Conservation (phyloP, 2,888 invertebrate species). For the Eristalis arbustorum region DNA sequence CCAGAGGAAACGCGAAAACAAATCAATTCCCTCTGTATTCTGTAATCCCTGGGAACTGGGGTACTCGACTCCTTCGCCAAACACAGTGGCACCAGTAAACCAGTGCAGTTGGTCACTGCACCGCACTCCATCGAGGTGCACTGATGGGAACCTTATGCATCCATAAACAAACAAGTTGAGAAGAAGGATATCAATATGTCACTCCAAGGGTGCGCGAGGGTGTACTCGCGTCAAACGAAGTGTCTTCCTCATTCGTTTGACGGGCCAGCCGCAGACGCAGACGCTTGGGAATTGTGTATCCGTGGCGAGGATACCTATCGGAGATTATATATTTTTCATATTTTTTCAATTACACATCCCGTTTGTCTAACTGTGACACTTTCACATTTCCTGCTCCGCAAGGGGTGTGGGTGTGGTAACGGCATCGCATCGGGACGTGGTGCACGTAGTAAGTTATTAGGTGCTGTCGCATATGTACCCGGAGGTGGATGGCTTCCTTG, state of each 20-base stretch:
- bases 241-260: constrained; percentile 34
- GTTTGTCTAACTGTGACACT: constrained; percentile 66
- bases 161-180: constrained; percentile 46
- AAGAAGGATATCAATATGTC: constrained; percentile 48
- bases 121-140: constrained; percentile 4
- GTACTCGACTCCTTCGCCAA: constrained; percentile 6
- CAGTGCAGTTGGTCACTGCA: constrained; percentile 36
- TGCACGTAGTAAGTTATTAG: constrained; percentile 45
- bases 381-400: constrained; percentile 61
- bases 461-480: constrained; percentile 28
- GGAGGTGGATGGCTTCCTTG: constrained; percentile 14
- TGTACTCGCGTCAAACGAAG: constrained; percentile 32
- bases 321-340: constrained; percentile 59
- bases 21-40: constrained; percentile 41
- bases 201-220: constrained; percentile 18
- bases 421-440: neutral
- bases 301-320: constrained; percentile 71
- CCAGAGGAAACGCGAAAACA: constrained; percentile 31
- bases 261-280: constrained; percentile 26
- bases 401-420: constrained; percentile 36
- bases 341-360: constrained; percentile 66
- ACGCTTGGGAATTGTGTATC: constrained; percentile 68
- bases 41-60: constrained; percentile 37
- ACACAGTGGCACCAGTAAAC: neutral
- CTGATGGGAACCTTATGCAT: constrained; percentile 37